These are phyloP conservation scores for Bucorvus abyssinicus DNA, from an alignment of 2,797 vertebrate species.

Conservation along the genomic window DNA sequence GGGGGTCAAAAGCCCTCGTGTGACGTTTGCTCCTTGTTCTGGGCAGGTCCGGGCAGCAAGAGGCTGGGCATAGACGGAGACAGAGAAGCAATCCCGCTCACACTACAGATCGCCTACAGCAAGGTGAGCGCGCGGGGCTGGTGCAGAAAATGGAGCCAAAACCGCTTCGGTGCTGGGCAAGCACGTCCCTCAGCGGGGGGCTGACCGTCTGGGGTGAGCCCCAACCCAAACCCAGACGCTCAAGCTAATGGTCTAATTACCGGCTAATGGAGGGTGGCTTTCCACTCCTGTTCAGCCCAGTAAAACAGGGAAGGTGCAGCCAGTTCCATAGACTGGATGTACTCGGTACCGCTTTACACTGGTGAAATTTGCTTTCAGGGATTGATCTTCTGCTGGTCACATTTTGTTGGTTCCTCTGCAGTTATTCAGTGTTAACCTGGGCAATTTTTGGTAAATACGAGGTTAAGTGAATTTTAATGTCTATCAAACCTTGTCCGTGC, in stretches of 20 bases:
- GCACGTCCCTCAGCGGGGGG: background rate
- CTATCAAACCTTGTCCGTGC: background rate
- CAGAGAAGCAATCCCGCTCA: slow-evolving; percentile 92
- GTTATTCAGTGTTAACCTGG: background rate
- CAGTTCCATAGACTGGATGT: background rate
- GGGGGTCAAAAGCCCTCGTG: accelerated
- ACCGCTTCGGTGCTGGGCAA: background rate
- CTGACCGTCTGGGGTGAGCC: background rate
- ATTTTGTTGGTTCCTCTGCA: background rate
- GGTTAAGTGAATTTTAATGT: background rate
- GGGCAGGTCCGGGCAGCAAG: slow-evolving; percentile 89
- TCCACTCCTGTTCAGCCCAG: background rate
- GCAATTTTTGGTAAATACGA: background rate
- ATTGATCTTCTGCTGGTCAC: background rate
- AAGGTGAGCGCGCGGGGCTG: slow-evolving; percentile 74
- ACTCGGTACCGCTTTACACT: background rate
- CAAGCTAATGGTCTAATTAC: background rate
- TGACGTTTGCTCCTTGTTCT: background rate
- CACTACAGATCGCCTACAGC: slow-evolving; percentile 90
- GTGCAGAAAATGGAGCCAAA: background rate
- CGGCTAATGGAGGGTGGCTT: background rate
- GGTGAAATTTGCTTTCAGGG: background rate
- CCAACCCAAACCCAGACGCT: background rate
- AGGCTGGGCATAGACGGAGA: slow-evolving; percentile 95
- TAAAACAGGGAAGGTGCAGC: background rate